Conservation (phyloP, 1,140 invertebrate species). For the Scaptomyza hsui region DNA sequence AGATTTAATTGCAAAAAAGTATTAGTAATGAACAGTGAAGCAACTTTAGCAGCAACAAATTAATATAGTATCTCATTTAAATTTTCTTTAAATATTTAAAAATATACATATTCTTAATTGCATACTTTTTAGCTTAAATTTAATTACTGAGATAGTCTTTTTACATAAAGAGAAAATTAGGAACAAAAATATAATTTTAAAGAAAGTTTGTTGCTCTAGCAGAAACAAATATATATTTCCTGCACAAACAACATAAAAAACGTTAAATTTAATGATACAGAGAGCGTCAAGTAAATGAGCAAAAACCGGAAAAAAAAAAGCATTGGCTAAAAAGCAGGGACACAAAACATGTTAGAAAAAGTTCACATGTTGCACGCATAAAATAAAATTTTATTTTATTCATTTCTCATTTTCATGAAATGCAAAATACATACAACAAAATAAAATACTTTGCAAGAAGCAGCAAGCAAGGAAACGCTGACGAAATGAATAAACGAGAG, state of each 20-base stretch:
- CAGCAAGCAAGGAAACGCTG: conserved; percentile 48
- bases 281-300: conserved; percentile 37
- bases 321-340: not conserved
- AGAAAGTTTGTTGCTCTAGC: not conserved
- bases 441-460: conserved; percentile 22
- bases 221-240: conserved; percentile 4
- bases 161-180: not conserved
- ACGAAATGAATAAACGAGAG: conserved; percentile 78
- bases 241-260: conserved; percentile 35
- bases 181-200: not conserved
- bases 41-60: not conserved
- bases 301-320: not conserved
- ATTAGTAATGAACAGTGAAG: not conserved
- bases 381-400: conserved; percentile 84
- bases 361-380: conserved; percentile 81
- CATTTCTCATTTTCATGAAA: conserved; percentile 73
- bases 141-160: no score
- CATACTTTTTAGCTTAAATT: no score
- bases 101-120: no score
- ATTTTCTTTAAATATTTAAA: no score
- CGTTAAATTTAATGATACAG: conserved; percentile 64
- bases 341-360: conserved; percentile 54
- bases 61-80: no score
- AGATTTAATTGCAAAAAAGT: not conserved
- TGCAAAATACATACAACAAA: conserved; percentile 63